These are phyloP conservation scores for Ginglymostoma cirratum DNA, from an alignment of 2,113 vertebrate species.

Conservation along the genomic window DNA sequence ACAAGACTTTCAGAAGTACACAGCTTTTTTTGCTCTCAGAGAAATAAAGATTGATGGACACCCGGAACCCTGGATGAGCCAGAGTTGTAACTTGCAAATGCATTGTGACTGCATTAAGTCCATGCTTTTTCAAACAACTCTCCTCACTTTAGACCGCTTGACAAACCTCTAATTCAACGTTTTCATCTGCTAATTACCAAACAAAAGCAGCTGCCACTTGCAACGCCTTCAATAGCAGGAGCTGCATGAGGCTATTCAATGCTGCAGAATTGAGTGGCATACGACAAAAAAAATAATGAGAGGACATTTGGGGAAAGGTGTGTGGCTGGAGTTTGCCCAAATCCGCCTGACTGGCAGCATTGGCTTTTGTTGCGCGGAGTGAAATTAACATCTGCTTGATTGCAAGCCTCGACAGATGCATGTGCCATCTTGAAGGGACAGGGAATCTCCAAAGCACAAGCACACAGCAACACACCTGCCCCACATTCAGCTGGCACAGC, in stretches of 20 bases:
- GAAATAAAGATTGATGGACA: conserved; percentile 32
- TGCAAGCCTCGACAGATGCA: conserved; percentile 18
- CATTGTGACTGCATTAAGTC: conserved; percentile 25
- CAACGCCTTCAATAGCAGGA: background rate
- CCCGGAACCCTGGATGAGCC: background rate
- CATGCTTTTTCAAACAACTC: conserved; percentile 17
- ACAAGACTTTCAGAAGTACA: conserved; percentile 15
- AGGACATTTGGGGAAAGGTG: conserved; percentile 21
- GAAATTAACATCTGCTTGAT: background rate
- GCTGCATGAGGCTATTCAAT: background rate
- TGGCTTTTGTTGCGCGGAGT: conserved; percentile 2
- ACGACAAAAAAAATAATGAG: conserved; percentile 3
- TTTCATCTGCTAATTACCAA: conserved; percentile 24
- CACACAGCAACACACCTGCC: background rate
- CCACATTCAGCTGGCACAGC: background rate
- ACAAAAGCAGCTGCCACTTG: conserved; percentile 34
- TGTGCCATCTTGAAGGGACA: conserved; percentile 11
- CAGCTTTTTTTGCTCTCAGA: conserved; percentile 26
- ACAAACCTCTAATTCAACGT: conserved; percentile 38
- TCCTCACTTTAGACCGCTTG: conserved; percentile 30
- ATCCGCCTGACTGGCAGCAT: conserved; percentile 23
- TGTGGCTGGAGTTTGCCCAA: conserved; percentile 17
- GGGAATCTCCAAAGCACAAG: conserved; percentile 21
- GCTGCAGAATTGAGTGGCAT: background rate
- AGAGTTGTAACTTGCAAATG: conserved; percentile 27